Conservation (phyloP, 2,888 invertebrate genomes). For the Himalopsyche japonica region DNA sequence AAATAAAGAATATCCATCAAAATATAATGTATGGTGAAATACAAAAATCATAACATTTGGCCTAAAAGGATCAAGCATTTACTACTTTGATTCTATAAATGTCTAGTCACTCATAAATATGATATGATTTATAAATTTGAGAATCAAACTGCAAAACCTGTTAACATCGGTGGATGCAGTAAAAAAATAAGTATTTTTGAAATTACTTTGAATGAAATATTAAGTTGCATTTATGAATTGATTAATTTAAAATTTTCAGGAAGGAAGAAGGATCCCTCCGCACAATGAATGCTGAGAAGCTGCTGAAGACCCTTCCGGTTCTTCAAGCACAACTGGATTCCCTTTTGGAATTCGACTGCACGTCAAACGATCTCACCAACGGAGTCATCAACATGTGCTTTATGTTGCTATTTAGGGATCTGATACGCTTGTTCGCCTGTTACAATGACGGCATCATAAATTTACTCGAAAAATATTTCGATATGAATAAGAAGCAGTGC, state of each 20-base stretch:
- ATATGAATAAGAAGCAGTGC: conserved; percentile 99
- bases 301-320: conserved; percentile 94
- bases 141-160: too few relatives aligned
- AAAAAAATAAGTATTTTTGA: too few relatives aligned
- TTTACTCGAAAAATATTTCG: conserved; percentile 97
- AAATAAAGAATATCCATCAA: too few relatives aligned
- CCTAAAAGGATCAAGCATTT: too few relatives aligned
- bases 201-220: too few relatives aligned
- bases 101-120: too few relatives aligned
- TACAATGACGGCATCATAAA: conserved; percentile 99
- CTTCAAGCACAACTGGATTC: conserved; percentile 95
- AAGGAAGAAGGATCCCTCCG: conserved; percentile 96
- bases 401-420: conserved; percentile 97
- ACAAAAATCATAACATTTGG: too few relatives aligned
- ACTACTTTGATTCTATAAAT: too few relatives aligned
- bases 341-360: conserved; percentile 95
- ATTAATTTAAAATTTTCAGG: conserved; percentile 54
- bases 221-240: background rate
- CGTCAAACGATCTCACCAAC: conserved; percentile 95
- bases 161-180: too few relatives aligned
- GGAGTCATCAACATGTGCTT: conserved; percentile 99
- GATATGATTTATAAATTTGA: too few relatives aligned
- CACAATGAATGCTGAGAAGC: conserved; percentile 96
- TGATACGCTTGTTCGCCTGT: conserved; percentile 98
- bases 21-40: too few relatives aligned